A percentile compares a stretch with the other conserved stretches of the same genome.
These are phyloP conservation scores for Dexiosoma caninum DNA, from an alignment of 2,888 invertebrate species.

Conservation along the genomic window DNA sequence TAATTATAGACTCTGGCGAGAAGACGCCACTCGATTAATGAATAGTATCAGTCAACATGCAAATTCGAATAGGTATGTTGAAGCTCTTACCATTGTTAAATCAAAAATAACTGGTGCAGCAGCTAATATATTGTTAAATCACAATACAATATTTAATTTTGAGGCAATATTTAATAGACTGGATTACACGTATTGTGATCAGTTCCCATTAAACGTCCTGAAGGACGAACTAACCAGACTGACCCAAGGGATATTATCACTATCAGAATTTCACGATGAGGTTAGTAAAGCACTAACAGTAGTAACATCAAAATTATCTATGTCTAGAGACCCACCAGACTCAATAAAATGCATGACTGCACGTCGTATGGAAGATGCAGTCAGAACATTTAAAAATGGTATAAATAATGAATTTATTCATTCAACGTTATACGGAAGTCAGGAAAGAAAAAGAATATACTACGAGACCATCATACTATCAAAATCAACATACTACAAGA, in stretches of 20 bases:
- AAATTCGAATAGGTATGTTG: too few species aligned
- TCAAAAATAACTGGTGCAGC: not conserved
- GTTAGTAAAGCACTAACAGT: not conserved
- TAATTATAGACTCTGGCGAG: too few species aligned
- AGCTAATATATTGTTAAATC: slow-evolving; percentile 1
- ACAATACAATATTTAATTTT: not conserved
- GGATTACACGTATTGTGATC: slow-evolving; percentile 6
- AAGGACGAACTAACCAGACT: not conserved
- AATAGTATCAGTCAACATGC: too few species aligned
- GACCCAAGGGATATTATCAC: not conserved
- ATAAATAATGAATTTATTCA: not conserved
- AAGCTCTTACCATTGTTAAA: too few species aligned
- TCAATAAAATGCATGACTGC: slow-evolving; percentile 4
- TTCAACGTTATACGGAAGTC: not conserved
- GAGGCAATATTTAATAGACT: slow-evolving; percentile 11
- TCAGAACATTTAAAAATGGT: not conserved
- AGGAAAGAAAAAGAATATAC: not conserved
- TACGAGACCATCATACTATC: too few species aligned
- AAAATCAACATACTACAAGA: not conserved
- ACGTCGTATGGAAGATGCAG: not conserved
- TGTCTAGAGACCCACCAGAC: slow-evolving; percentile 9
- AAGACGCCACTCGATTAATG: too few species aligned
- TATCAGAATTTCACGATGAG: not conserved
- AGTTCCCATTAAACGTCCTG: not conserved
- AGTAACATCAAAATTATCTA: slow-evolving; percentile 3